Evolutionary conservation across 2,113 vertebrate genomes (phyloP).

Genomic region (Xiphophorus couchianus): DNA sequence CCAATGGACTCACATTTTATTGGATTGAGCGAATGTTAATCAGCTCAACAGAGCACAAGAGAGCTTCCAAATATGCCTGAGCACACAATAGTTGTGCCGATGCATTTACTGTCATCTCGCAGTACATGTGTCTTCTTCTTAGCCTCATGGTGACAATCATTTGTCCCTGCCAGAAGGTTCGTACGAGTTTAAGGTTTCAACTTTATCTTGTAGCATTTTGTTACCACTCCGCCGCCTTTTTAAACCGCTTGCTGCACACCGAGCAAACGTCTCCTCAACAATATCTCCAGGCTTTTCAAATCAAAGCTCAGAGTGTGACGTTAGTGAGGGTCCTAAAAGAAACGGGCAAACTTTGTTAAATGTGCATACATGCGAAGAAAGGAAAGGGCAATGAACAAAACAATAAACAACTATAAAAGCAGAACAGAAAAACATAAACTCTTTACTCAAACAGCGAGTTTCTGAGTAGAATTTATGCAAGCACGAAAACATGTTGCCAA

Average conservation of each 20-base stretch:
- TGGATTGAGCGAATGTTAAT: slow-evolving; percentile 47
- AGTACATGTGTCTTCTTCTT: too few species aligned
- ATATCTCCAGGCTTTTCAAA: slow-evolving; percentile 1
- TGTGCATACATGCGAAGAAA: not conserved
- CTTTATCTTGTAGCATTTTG: slow-evolving; percentile 49
- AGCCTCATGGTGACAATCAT: too few species aligned
- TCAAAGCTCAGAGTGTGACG: not conserved
- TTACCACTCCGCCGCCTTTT: not conserved
- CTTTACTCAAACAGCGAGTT: not conserved
- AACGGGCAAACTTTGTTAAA: not conserved
- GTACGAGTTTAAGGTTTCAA: slow-evolving; percentile 7
- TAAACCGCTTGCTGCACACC: slow-evolving; percentile 25
- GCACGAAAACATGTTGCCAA: slow-evolving; percentile 16
- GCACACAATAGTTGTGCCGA: not conserved
- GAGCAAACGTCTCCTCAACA: slow-evolving; percentile 22
- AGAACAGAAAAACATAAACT: not conserved
- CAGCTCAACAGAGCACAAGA: not conserved
- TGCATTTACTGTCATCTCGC: too few species aligned
- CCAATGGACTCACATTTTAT: slow-evolving; percentile 55
- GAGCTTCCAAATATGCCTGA: not conserved
- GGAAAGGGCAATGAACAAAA: not conserved
- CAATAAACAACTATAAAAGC: not conserved
- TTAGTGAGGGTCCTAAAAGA: not conserved
- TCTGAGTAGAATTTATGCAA: slow-evolving; percentile 1
- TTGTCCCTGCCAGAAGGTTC: too few species aligned